Evolutionary conservation across 92 coral and sea anemone species (phyloP), one percentile per base, ranked within the genome.

Genomic region (Montipora capitata): DNA sequence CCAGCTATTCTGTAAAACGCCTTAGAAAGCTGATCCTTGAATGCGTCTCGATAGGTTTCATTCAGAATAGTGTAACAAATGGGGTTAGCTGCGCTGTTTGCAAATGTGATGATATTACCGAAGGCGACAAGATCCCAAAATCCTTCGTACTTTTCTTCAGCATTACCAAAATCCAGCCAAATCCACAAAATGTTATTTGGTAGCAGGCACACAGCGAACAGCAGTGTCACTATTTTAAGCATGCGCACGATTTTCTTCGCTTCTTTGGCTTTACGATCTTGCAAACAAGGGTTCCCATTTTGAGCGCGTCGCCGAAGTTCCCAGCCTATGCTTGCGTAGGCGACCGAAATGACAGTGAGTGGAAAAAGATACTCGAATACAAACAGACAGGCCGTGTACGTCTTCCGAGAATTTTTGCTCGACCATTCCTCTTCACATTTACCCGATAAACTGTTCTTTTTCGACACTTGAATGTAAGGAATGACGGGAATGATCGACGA

Each of bases 61-160:
- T 89, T 90, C 61, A 91, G 84, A 72, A 95, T 91, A 43, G 92
- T 85, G 66, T 95, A 95, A 67, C 96, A 94, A 27, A 95, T 85
- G 10, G 98, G 98, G 85, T 95, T 95, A n/a, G 96, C 95, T 0
- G 96, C 98, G 68, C 98, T 95, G 89, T 95, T 95, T 40, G 98
- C 94, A 82, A 95, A 95, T 2, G 96, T 91, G 62, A 95, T 72
- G 42, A 95, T 91, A 77, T 95, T 85, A 52, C 94, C 89, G 62
- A 92, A 88, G 40, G 95, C 93, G 14, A 95, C 92, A 16, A 95
- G 70, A 41, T 94, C 98, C 95, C 95, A 88, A 62, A 94, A 91
- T 72, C 87, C 77, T 10, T 52, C 57, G 64, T 69, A 86, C 35
- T 87, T 77, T 16, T 81, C 86, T 10, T 91, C 98, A 5, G 96